These are phyloP conservation scores for Pilophorus perplexus DNA, from an alignment of 2,888 invertebrate genomes.

Conservation along the genomic window DNA sequence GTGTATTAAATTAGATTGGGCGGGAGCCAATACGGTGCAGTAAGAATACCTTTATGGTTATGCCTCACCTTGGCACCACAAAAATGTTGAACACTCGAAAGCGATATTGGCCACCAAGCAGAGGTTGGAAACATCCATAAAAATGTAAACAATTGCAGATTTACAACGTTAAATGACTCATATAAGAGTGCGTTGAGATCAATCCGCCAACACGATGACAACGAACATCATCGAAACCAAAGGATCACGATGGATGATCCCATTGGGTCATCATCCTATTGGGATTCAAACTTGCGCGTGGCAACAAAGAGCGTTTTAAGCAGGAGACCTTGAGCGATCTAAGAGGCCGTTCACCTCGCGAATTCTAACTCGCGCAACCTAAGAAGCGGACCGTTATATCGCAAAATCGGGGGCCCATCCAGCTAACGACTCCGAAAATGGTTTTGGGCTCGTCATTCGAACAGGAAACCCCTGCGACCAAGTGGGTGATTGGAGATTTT, in stretches of 20 bases:
- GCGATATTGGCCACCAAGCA: too few relatives aligned
- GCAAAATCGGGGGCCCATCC: constrained; percentile 13
- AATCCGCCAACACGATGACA: too few relatives aligned
- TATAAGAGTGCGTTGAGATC: too few relatives aligned
- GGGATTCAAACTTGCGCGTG: constrained; percentile 2
- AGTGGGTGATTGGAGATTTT: too few relatives aligned
- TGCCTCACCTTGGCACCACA: not conserved
- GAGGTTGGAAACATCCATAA: too few relatives aligned
- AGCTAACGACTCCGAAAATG: constrained; percentile 3
- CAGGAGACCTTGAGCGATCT: constrained; percentile 26
- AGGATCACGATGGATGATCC: too few relatives aligned
- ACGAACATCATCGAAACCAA: too few relatives aligned
- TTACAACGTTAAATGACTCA: too few relatives aligned
- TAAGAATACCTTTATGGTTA: not conserved
- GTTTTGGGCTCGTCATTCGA: constrained; percentile 1
- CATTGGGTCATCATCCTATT: too few relatives aligned
- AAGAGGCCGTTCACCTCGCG: constrained; percentile 32
- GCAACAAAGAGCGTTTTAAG: not conserved
- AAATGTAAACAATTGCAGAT: too few relatives aligned
- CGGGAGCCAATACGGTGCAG: not conserved
- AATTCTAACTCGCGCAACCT: constrained; percentile 8
- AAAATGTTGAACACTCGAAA: not conserved
- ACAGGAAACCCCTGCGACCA: too few relatives aligned
- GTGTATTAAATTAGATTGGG: constrained; percentile 9
- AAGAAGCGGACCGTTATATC: constrained; percentile 10